Base-by-base conservation (phyloP, 1,140 invertebrate genomes). In the Zaprionus tsacasi region DNA sequence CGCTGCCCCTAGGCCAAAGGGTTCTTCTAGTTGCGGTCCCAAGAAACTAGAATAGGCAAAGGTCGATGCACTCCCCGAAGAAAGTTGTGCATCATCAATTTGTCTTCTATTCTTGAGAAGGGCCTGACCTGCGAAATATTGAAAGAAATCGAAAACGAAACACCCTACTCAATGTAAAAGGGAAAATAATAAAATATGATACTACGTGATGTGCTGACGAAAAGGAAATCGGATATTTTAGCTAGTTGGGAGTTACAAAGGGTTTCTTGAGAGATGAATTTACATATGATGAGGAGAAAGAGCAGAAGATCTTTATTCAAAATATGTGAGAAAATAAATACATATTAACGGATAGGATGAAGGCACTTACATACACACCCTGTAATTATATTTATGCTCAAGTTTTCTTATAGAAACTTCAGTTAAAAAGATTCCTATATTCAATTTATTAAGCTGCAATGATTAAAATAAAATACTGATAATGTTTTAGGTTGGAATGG, bases 1-100 rank as follows among this genome's bases (percentile, higher is more conserved):
- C 52, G 17, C 8, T 58, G 55, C 57, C 48, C 66, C 33, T 50
- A 60, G 45, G 27, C 43, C n/a, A 55, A 57, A 57, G 36, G 54
- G 65, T n/a, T n/a, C 27, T 17, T 57, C 30, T 33, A 6, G 63
- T 12, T 40, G 11, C 65, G 30, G 30, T 60, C 66, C 6, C 33
- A 54, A 70, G 45, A 70, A 56, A 21, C 21, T 21, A 21, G 21
- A 21, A 59, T 56, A 25, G 64, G 50, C 64, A 70, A 59, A 70
- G 67, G 67, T 70, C 43, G 58, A 13, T 61, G 67, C 55, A 61
- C 67, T 45, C 33, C 45, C 21, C 27, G 54, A 66, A 66, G 54
- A 58, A 54, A 65, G 48, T 54, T 64, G 36, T 36, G 63, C 25
- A 66, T 61, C 25, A 66, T 61, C 78, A 58, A 71, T 64, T 79